A percentile compares a stretch with the other conserved stretches of the same genome.
These are phyloP conservation scores for Aporrectodea caliginosa DNA, from an alignment of 1,140 invertebrate genomes.

Conservation along the genomic window DNA sequence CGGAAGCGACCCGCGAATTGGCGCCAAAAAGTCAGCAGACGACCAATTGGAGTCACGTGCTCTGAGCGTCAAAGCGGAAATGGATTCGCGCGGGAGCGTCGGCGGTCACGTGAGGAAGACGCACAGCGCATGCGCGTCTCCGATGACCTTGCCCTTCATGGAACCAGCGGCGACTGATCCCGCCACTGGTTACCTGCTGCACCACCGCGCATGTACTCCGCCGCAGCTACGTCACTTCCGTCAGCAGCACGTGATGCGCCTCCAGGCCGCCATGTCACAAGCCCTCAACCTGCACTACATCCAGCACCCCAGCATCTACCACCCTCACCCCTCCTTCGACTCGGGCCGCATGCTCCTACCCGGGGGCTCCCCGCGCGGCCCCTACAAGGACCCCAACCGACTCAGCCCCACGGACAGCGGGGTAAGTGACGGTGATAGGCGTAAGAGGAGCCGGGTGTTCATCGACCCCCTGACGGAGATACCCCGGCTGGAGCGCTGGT, in stretches of 20 bases:
- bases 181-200: background rate
- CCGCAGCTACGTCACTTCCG: background rate
- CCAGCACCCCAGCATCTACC: constrained; percentile 3
- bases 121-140: constrained; percentile 9
- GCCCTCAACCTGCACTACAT: constrained; percentile 20
- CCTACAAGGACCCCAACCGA: background rate
- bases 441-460: constrained; percentile 94
- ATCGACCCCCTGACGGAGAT: constrained; percentile 98
- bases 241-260: background rate
- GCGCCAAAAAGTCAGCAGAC: background rate
- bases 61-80: background rate
- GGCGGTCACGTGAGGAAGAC: background rate
- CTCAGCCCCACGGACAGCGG: background rate
- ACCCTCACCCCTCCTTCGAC: background rate
- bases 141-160: background rate
- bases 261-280: constrained; percentile 24
- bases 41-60: background rate
- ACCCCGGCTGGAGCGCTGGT: constrained; percentile 92
- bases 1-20: background rate
- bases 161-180: constrained; percentile 1
- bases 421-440: constrained; percentile 59
- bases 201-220: background rate
- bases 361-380: background rate
- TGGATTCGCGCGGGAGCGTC: background rate
- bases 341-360: constrained; percentile 11